These are phyloP conservation scores for Siniperca undulata DNA, from an alignment of 2,797 vertebrate species.

Conservation along the genomic window DNA sequence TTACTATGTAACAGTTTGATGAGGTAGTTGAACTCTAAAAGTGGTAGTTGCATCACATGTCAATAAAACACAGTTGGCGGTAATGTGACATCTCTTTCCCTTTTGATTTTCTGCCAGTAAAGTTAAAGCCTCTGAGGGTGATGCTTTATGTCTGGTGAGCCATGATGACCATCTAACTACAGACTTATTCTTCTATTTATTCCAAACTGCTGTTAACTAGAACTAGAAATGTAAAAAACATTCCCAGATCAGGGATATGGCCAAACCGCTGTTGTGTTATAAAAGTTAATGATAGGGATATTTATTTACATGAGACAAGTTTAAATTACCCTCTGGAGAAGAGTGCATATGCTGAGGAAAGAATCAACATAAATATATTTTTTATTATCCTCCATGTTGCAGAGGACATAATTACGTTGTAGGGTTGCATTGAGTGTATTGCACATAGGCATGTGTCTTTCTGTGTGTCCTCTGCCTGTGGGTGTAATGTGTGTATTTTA, in stretches of 20 bases:
- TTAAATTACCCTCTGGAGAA: background rate
- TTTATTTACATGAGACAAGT: constrained; percentile 8
- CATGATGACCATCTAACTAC: background rate
- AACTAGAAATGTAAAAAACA: constrained; percentile 1
- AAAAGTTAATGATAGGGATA: constrained; percentile 4
- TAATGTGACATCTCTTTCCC: background rate
- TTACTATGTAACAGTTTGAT: background rate
- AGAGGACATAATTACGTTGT: constrained; percentile 5
- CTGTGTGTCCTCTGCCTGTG: constrained; percentile 18
- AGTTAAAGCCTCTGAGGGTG: background rate
- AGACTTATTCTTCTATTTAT: background rate
- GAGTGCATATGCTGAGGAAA: background rate
- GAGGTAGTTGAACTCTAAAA: background rate
- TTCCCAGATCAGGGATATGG: background rate
- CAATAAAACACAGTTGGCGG: background rate
- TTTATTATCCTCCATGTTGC: background rate
- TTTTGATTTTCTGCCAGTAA: constrained; percentile 10
- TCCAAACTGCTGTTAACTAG: background rate
- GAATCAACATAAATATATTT: background rate
- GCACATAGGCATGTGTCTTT: background rate
- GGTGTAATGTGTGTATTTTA: constrained; percentile 26
- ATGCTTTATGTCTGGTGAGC: background rate
- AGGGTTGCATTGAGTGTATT: background rate
- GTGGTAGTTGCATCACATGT: background rate
- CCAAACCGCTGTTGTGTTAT: background rate